Evolutionary conservation across 2,888 invertebrate genomes (phyloP), one percentile per base, ranked within the genome.

Genomic region (Acleris laterana): DNA sequence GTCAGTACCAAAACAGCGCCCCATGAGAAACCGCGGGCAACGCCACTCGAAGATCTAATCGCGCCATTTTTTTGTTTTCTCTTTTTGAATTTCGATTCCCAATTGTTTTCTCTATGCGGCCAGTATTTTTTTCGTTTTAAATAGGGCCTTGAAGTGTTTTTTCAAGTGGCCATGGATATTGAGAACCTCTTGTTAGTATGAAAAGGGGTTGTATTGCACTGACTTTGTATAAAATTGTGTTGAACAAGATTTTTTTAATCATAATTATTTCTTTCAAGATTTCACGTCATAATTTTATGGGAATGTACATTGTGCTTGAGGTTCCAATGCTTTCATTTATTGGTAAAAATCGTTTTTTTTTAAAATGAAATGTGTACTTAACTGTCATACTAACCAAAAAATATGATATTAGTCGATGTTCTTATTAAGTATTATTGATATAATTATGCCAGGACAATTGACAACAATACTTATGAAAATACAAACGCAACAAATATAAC

Each of bases 1-100:
- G 86, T 78, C 75, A 71, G 85, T 89, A 89, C 89, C 90, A 88
- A 84, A 92, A 92, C 92, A 93, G 79, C 84, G 78, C 92, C 89
- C 91, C 92, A 92, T 93, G 92, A 91, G 92, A 92, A 93, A 89
- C 84, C 81, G 79, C 83, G 84, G 79, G 80, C 82, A 82, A 82
- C 80, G 73, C 82, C 87, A 87, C 89, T 88, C 80, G 76, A 87
- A 90, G 90, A 91, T 91, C 82, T 87, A 90, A 91, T 92, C 91
- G 88, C 91, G 84, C 91, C 89, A 86, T 84, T 90, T 90, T 88
- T 88, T 89, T 88, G 83, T 88, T 90, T 88, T 82, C 80, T 77
- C 80, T 80, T 78, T 85, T 80, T 79, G 76, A 82, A 82, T 76
- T 77, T 68, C 75, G 77, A 80, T 78, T 77, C 71, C 74, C 77